A percentile compares a stretch with the other conserved stretches of the same genome.
phyloP scores from a whole-genome alignment of 2,113 vertebrate genomes.

The Pithys albifrons region DNA sequence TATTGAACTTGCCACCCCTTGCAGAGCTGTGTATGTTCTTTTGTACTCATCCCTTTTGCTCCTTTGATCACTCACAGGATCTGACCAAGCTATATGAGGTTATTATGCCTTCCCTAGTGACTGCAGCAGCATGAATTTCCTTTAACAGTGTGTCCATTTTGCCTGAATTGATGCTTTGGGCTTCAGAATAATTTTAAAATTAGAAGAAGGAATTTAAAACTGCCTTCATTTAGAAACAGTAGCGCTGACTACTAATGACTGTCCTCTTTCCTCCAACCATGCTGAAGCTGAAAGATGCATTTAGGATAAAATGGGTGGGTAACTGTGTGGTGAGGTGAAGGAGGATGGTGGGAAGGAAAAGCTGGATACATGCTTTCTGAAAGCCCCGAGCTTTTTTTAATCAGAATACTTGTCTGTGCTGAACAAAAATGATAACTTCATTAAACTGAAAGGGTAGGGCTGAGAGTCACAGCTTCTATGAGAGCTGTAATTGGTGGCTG shows the following conservation, averaged over 20 bases:
- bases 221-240: not conserved
- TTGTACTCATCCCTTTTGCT: not conserved
- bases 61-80: accelerated
- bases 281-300: not conserved
- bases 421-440: not conserved
- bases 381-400: not conserved
- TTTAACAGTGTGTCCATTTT: not conserved
- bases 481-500: not conserved
- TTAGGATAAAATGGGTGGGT: not conserved
- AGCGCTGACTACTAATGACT: not conserved
- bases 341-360: not conserved
- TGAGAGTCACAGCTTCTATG: not conserved
- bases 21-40: accelerated
- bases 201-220: not conserved
- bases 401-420: not conserved
- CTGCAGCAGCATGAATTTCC: not conserved
- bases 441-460: not conserved
- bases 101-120: not conserved
- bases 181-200: not conserved
- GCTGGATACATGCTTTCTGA: not conserved
- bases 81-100: not conserved
- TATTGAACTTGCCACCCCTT: not conserved
- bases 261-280: not conserved
- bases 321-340: not conserved
- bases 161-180: not conserved